Evolutionary conservation across 2,888 invertebrate genomes (phyloP).

Genomic region (Ophion obscuratus): DNA sequence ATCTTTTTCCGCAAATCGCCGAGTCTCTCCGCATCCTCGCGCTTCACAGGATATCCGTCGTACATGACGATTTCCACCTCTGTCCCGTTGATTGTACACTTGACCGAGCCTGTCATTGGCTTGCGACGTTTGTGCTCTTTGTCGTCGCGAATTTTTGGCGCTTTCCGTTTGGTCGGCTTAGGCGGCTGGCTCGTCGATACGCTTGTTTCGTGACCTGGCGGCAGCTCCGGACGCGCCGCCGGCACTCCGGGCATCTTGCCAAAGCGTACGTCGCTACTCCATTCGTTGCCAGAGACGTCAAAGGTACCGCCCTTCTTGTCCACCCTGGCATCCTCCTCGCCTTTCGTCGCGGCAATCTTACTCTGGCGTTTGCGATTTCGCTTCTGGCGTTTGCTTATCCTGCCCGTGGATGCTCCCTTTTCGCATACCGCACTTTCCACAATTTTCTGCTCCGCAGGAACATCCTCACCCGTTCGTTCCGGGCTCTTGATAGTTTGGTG

Average conservation of each 20-base stretch:
- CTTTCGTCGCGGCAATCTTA: conserved; percentile 55
- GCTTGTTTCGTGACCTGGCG: conserved; percentile 8
- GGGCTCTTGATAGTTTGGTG: neutral
- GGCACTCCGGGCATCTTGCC: conserved; percentile 29
- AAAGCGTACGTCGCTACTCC: conserved; percentile 69
- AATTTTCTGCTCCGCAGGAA: conserved; percentile 28
- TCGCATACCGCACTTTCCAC: conserved; percentile 63
- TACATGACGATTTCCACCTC: conserved; percentile 87
- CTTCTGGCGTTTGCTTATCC: conserved; percentile 78
- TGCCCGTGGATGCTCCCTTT: conserved; percentile 45
- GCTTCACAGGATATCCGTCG: conserved; percentile 90
- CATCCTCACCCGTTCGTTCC: neutral
- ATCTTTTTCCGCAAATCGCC: conserved; percentile 87
- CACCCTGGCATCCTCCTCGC: conserved; percentile 45
- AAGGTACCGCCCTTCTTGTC: conserved; percentile 63
- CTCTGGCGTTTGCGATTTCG: conserved; percentile 75
- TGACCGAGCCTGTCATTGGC: conserved; percentile 83
- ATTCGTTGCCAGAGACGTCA: conserved; percentile 71
- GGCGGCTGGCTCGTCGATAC: conserved; percentile 19
- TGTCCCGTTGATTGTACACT: conserved; percentile 88
- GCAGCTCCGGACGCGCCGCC: neutral
- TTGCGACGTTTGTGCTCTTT: conserved; percentile 80
- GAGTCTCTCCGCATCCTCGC: conserved; percentile 89
- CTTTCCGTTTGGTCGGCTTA: conserved; percentile 72
- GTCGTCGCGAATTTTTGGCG: conserved; percentile 84